Evolutionary conservation across 2,888 invertebrate species (phyloP).

Genomic region (Patella pellucida): DNA sequence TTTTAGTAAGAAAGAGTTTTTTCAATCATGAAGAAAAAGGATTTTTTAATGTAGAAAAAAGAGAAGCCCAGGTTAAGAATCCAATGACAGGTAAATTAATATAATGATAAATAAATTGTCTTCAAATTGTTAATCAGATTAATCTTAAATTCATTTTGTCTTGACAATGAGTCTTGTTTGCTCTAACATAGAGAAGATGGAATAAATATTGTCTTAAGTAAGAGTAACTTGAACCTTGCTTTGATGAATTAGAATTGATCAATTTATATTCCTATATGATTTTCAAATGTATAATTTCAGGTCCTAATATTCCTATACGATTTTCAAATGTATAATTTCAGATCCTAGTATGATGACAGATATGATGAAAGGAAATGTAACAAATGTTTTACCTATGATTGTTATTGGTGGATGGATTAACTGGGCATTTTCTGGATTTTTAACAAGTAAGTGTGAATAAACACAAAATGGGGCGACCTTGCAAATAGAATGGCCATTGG

Average conservation of each 20-base stretch:
- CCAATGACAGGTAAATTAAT: slow-evolving; percentile 82
- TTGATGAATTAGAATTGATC: too few species aligned
- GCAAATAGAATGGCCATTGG: too few species aligned
- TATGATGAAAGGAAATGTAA: slow-evolving; percentile 98
- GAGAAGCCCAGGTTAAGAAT: slow-evolving; percentile 78
- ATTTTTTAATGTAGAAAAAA: slow-evolving; percentile 92
- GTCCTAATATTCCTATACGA: slow-evolving; percentile 83
- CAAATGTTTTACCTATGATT: slow-evolving; percentile 98
- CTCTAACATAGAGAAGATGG: too few species aligned
- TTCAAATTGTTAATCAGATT: too few species aligned
- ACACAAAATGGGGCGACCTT: too few species aligned
- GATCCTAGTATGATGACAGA: slow-evolving; percentile 98
- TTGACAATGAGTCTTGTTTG: too few species aligned
- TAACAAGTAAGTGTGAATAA: slow-evolving; percentile 82
- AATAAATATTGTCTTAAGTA: too few species aligned
- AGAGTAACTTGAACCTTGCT: too few species aligned
- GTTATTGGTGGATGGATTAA: slow-evolving; percentile 99
- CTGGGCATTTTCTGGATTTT: slow-evolving; percentile 99
- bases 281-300: slow-evolving; percentile 68
- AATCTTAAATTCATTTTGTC: too few species aligned
- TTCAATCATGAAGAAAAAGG: slow-evolving; percentile 97
- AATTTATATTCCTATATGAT: too few species aligned
- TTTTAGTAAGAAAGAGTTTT: slow-evolving; percentile 91
- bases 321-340: slow-evolving; percentile 41
- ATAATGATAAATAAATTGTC: too few species aligned